phyloP scores from a whole-genome alignment of 2,113 vertebrate genomes.

The Struthidea cinerea region DNA sequence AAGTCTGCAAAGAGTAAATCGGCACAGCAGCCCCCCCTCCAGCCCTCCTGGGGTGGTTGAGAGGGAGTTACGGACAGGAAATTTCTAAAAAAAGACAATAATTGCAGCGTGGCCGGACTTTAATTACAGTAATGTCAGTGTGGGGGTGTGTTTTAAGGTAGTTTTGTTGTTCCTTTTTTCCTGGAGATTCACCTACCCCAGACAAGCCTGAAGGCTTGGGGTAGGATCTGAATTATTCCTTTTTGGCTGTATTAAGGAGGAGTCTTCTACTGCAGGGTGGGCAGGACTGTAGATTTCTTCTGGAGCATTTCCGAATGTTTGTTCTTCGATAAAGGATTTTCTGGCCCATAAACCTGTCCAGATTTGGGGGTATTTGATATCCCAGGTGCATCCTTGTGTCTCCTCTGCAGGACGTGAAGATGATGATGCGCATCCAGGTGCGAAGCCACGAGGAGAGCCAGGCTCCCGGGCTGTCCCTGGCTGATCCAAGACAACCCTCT shows the following conservation, averaged over 20 bases:
- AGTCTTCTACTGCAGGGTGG: neutral
- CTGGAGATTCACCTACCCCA: neutral
- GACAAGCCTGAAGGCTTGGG: too few species aligned
- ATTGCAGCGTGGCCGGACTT: neutral
- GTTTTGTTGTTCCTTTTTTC: neutral
- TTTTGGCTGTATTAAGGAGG: neutral
- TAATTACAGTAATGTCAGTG: neutral
- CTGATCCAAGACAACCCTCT: neutral
- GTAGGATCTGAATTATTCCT: neutral
- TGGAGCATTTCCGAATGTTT: neutral
- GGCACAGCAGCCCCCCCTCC: neutral
- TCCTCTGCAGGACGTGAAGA: slow-evolving; percentile 7
- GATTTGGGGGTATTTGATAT: neutral
- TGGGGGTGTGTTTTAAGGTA: neutral
- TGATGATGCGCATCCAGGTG: slow-evolving; percentile 10
- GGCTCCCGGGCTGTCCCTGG: neutral
- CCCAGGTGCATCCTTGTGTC: rapidly evolving
- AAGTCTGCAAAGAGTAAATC: neutral
- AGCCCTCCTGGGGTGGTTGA: neutral
- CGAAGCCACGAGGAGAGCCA: neutral
- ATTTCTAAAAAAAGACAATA: neutral
- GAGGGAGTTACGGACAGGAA: neutral
- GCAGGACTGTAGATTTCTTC: neutral
- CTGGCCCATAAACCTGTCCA: neutral
- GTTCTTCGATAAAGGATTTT: neutral